Conservation (phyloP, 1,140 invertebrate genomes). For the Drosophila chauvacae region DNA sequence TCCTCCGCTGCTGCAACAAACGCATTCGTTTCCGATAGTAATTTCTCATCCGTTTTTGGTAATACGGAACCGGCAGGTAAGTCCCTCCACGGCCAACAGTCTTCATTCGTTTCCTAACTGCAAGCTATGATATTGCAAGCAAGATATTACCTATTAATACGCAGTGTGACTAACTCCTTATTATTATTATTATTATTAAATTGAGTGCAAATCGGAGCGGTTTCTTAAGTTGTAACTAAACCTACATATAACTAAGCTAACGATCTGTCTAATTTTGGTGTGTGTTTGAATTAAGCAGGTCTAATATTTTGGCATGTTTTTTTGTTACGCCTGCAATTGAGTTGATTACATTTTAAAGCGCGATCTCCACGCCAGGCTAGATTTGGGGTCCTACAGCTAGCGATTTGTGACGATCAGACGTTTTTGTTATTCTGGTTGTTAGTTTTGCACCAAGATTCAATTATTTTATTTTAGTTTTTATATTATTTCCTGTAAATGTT, state of each 20-base stretch:
- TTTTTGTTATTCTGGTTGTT: constrained; percentile 1
- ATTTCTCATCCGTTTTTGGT: constrained; percentile 94
- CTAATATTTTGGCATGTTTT: constrained; percentile 34
- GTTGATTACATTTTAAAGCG: not conserved
- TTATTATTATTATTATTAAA: constrained; percentile 7
- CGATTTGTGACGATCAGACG: not conserved
- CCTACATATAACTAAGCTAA: constrained; percentile 9
- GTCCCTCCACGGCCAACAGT: constrained; percentile 67
- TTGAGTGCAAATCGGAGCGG: constrained; percentile 22
- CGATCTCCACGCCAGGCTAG: constrained; percentile 3
- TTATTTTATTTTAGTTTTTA: constrained; percentile 3
- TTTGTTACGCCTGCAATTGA: not conserved
- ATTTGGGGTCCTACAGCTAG: not conserved
- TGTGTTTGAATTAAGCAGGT: constrained; percentile 7
- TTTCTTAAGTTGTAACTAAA: constrained; percentile 16
- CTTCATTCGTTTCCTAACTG: constrained; percentile 49
- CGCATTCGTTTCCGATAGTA: constrained; percentile 93
- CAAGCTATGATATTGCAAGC: constrained; percentile 26
- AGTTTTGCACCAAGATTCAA: constrained; percentile 11
- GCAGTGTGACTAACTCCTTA: constrained; percentile 31
- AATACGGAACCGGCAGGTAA: constrained; percentile 90
- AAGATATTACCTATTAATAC: constrained; percentile 14
- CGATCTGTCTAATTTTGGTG: constrained; percentile 19
- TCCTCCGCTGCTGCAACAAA: constrained; percentile 87
- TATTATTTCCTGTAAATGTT: constrained; percentile 49